Evolutionary conservation across 2,113 vertebrate genomes (phyloP), one percentile per base, ranked within the genome.

Genomic region (Jacana jacana): DNA sequence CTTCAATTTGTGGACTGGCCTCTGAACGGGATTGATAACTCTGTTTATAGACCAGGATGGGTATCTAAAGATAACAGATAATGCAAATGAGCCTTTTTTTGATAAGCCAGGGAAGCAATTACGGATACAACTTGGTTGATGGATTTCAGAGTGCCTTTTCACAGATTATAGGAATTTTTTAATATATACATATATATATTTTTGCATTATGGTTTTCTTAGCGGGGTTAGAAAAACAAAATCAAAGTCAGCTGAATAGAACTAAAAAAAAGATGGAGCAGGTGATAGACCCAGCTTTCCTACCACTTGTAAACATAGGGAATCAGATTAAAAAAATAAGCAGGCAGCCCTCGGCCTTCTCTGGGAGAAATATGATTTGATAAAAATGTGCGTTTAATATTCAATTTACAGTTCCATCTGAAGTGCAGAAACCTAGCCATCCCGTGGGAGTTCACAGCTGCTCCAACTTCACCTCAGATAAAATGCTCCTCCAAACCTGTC

Each of bases 11-110:
- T 97, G 91, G 94, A 88, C 93, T 90, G 92, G 95, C 91, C 91
- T 96, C 96, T 96, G 97, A 97, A 96, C 54, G 91, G 93, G 96
- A 93, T 96, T 98, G 97, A 97, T 98, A 98, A 97, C 97, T 97
- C 81, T 96, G 83, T 97, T 98, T 97, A 81, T 91, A 95, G 92
- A 95, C 86, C 75, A 70, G 89, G 92, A 86, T 95, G 95, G 93
- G 77, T 94, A 94, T 97, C 93, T 97, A 95, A 96, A 98, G 94
- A 97, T 95, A 97, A 94, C 88, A 97, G 94, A 97, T 96, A 95
- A 97, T 97, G 91, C 94, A 98, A 96, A 97, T 97, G 91, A 96
- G 72, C 63, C 76, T 90, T 89, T 87, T 94, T 95, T 95, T 89
- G 93, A 96, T 97, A 97, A 97, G 85, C 54, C 55, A 75, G 52